These are phyloP conservation scores for Gastrophryne carolinensis DNA, from an alignment of 2,797 vertebrate species.

Conservation along the genomic window DNA sequence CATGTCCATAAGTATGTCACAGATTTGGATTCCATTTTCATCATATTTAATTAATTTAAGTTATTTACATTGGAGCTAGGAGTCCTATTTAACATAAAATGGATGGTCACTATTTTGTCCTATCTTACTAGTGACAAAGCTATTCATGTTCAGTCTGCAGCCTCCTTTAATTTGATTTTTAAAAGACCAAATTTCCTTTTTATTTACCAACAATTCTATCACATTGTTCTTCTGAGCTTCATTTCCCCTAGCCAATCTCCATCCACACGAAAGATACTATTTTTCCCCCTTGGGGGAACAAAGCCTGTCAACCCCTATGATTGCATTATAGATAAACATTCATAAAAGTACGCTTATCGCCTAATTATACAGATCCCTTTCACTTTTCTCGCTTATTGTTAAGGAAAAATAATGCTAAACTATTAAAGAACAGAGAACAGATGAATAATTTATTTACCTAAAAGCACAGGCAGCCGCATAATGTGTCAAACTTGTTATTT, in stretches of 20 bases:
- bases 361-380: not conserved
- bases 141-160: too few relatives aligned
- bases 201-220: not conserved
- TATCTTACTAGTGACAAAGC: too few relatives aligned
- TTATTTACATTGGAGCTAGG: too few relatives aligned
- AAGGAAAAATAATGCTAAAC: slow-evolving; percentile 6
- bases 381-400: not conserved
- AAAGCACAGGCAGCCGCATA: slow-evolving; percentile 35
- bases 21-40: too few relatives aligned
- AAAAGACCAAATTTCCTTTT: too few relatives aligned
- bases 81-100: too few relatives aligned
- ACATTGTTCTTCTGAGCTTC: not conserved
- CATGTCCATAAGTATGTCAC: too few relatives aligned
- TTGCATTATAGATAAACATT: slow-evolving; percentile 12
- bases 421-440: slow-evolving; percentile 4
- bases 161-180: not conserved
- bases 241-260: not conserved
- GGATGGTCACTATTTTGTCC: too few relatives aligned
- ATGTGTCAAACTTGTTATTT: slow-evolving; percentile 18
- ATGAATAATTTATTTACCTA: slow-evolving; percentile 46
- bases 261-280: not conserved
- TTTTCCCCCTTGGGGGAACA: not conserved
- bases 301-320: not conserved
- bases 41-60: too few relatives aligned
- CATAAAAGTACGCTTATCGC: not conserved